Base-by-base conservation (phyloP, 1,140 invertebrate species). In the Cotesia glomerata region DNA sequence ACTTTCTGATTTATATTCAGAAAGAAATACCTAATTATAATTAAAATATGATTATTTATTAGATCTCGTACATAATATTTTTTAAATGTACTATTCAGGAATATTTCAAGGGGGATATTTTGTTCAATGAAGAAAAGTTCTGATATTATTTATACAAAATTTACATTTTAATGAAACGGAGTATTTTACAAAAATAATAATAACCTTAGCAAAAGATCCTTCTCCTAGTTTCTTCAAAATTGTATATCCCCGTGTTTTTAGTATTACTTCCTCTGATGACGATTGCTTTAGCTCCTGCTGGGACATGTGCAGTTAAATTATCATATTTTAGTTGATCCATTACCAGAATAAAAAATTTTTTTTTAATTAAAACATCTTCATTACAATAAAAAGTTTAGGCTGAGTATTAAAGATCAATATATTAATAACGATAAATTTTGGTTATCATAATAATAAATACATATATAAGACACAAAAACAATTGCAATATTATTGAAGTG, bases 121-220 rank as follows among this genome's bases (percentile, higher is more conserved):
- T 11, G 13, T 54, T 54, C n/a, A 18, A 5, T 13, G 14, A 54
- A 18, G n/a, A 18, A 69, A 66, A 51, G 18, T 32, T 70, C 62
- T 54, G 62, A 64, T 7, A 61, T 58, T 75, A 69, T 66, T 65
- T 35, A 51, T 69, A 63, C 61, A 13, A 59, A n/a, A 62, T 13
- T 35, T 11, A 64, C 13, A 52, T 5, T 36, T 52, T 26, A 52
- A 26, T 18, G 16, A 18, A 3, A 7, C 9, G 14, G 13, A 61
- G 1, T 34, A 61, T 26, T 45, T 11, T 61, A 26, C 26, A 26
- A 18, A 32, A 1, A 26, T 4, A 35, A 63, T 72, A 13, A 16
- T 64, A 73, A 90, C 91, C 84, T 91, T 91, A 2, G 91, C 90
- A 75, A 91, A 92, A 11, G 90, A 90, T 39, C 91, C 91, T 85